These are phyloP conservation scores for Centrocercus urophasianus DNA, from an alignment of 2,113 vertebrate species.

Conservation along the genomic window DNA sequence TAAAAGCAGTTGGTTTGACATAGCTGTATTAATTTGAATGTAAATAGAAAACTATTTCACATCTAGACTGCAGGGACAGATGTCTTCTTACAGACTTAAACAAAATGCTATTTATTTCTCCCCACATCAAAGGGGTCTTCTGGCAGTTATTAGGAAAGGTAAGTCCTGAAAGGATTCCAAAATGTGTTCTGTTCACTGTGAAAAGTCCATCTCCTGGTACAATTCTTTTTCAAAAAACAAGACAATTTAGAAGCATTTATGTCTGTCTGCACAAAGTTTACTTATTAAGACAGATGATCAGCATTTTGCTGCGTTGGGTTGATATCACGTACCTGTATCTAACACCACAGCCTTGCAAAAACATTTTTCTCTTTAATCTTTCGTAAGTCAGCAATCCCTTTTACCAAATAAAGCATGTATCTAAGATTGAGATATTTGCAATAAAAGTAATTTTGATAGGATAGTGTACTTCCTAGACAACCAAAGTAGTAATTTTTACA, in stretches of 20 bases:
- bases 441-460: conserved; percentile 38
- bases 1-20: not conserved
- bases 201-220: not conserved
- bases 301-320: not conserved
- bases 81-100: not conserved
- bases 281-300: not conserved
- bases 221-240: not conserved
- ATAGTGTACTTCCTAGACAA: conserved; percentile 22
- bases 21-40: conserved; percentile 7
- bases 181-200: not conserved
- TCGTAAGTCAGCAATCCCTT: conserved; percentile 13
- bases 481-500: conserved; percentile 11
- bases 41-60: not conserved
- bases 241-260: not conserved
- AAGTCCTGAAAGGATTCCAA: not conserved
- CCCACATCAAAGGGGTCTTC: not conserved
- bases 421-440: not conserved
- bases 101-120: not conserved
- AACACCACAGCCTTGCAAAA: not conserved
- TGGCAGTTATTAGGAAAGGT: not conserved
- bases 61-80: not conserved
- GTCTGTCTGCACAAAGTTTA: not conserved
- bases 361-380: conserved; percentile 2
- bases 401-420: not conserved
- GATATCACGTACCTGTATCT: not conserved